Percentiles rank a stretch among this genome's conserved stretches.
Evolutionary conservation across 2,888 invertebrate species (phyloP).

Genomic region (Dendrolimus houi): DNA sequence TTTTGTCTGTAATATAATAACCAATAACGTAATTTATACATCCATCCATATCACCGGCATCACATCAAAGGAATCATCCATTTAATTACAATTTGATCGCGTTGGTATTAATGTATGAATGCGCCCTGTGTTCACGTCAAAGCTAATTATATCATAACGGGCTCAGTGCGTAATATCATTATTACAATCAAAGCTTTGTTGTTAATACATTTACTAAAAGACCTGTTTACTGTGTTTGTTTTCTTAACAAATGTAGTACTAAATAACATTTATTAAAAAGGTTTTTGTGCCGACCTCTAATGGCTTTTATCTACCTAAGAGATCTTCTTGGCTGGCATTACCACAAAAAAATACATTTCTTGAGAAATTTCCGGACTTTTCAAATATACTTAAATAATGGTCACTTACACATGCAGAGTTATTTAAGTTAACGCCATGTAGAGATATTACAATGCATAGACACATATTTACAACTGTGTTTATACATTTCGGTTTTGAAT

Average conservation of each 20-base stretch:
- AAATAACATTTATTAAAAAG: not conserved
- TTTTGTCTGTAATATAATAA: not conserved
- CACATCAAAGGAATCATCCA: constrained; percentile 36
- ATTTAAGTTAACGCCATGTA: too few species aligned
- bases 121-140: constrained; percentile 20
- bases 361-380: too few species aligned
- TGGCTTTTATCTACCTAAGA: not conserved
- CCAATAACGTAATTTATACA: not conserved
- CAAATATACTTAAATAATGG: too few species aligned
- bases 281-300: not conserved
- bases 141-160: constrained; percentile 16
- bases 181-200: constrained; percentile 1
- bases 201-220: not conserved
- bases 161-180: not conserved
- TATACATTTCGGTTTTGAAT: too few species aligned
- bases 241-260: not conserved
- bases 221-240: not conserved
- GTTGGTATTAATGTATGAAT: constrained; percentile 34
- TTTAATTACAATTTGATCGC: constrained; percentile 43
- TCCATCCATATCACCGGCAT: not conserved
- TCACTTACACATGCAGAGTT: too few species aligned
- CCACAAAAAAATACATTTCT: too few species aligned
- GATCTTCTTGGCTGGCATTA: too few species aligned
- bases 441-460: too few species aligned
- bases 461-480: too few species aligned